phyloP scores from a whole-genome alignment of 2,888 invertebrate species.

The Tribolium freemani region DNA sequence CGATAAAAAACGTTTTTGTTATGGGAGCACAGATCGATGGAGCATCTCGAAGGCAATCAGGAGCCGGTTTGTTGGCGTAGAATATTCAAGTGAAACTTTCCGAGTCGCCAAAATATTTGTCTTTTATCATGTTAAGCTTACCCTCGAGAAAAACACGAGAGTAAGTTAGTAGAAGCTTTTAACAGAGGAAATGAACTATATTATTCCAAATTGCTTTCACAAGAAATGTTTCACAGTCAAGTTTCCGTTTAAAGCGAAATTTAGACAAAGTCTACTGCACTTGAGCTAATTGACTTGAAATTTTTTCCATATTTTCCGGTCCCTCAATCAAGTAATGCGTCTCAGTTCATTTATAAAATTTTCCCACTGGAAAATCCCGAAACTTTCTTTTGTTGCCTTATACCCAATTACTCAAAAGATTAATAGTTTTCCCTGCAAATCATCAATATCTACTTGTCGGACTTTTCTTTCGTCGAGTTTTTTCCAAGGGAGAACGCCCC shows the following conservation, averaged over 20 bases:
- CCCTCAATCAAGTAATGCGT: constrained; percentile 33
- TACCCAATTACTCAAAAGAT: constrained; percentile 46
- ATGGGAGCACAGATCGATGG: not conserved
- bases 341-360: constrained; percentile 38
- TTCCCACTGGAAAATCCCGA: constrained; percentile 27
- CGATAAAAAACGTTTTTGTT: too few relatives aligned
- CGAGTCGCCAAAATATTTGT: constrained; percentile 18
- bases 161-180: constrained; percentile 7
- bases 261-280: constrained; percentile 5
- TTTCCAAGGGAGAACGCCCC: constrained; percentile 3
- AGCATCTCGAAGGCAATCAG: not conserved
- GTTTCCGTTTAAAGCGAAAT: constrained; percentile 18
- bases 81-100: not conserved
- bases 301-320: not conserved
- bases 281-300: not conserved
- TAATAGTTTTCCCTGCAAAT: constrained; percentile 43
- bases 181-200: constrained; percentile 24
- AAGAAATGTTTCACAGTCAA: constrained; percentile 3
- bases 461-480: constrained; percentile 24
- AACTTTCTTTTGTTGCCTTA: constrained; percentile 38
- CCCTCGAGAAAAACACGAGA: constrained; percentile 7
- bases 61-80: not conserved
- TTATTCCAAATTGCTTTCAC: constrained; percentile 23
- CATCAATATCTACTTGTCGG: constrained; percentile 47
- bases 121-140: constrained; percentile 14